These are phyloP conservation scores for Pipra filicauda DNA, from an alignment of 2,113 vertebrate genomes.

Conservation along the genomic window DNA sequence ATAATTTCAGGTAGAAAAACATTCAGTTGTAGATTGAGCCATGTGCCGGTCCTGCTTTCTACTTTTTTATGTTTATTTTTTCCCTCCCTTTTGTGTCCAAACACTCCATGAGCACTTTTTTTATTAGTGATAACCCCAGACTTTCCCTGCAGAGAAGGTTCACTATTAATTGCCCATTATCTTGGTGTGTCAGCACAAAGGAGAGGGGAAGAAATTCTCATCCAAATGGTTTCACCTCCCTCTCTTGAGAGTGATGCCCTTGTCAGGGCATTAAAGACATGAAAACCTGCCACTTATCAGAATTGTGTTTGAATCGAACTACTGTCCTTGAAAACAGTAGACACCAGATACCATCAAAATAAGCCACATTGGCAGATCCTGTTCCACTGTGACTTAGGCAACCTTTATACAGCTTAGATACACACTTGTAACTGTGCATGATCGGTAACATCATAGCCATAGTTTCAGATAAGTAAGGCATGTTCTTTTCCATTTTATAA, in stretches of 20 bases:
- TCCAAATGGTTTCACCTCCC: slow-evolving; percentile 74
- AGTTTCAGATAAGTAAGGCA: slow-evolving; percentile 13
- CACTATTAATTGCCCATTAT: slow-evolving; percentile 80
- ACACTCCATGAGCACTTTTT: slow-evolving; percentile 53
- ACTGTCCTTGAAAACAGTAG: slow-evolving; percentile 77
- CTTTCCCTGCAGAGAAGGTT: slow-evolving; percentile 65
- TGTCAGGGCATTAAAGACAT: slow-evolving; percentile 79
- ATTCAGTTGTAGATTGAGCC: neutral
- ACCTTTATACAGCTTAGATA: slow-evolving; percentile 27
- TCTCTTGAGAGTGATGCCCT: slow-evolving; percentile 81
- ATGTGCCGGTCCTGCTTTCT: neutral
- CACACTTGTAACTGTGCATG: neutral
- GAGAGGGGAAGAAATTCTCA: slow-evolving; percentile 60
- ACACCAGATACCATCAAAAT: slow-evolving; percentile 74
- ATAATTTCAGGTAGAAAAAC: slow-evolving; percentile 24
- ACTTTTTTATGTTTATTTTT: slow-evolving; percentile 28
- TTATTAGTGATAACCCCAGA: slow-evolving; percentile 69
- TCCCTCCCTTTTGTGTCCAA: slow-evolving; percentile 21
- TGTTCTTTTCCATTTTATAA: neutral
- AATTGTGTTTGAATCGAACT: slow-evolving; percentile 78
- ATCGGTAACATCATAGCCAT: neutral
- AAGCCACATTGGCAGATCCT: slow-evolving; percentile 43
- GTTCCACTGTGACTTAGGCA: slow-evolving; percentile 45
- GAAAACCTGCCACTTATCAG: slow-evolving; percentile 79
- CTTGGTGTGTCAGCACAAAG: slow-evolving; percentile 78